phyloP scores from a whole-genome alignment of 23 tunicate species.

The Clavelina lepadiformis region DNA sequence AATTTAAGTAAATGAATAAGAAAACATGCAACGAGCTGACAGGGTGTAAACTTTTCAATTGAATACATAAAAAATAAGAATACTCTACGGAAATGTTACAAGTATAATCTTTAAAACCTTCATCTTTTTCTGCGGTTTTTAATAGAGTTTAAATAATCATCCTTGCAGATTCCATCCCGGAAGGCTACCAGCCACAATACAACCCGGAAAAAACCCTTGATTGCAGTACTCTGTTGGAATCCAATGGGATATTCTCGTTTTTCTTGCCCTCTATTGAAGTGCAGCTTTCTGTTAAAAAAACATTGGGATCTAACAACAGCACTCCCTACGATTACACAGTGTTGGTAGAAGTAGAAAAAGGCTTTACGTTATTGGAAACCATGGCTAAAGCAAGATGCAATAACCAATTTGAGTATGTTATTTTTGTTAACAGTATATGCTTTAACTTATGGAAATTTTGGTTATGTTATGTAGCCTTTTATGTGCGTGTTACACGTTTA shows the following conservation, averaged over 20 bases:
- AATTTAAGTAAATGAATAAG: too few relatives aligned
- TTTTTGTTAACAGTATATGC: too few relatives aligned
- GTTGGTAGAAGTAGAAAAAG: neutral
- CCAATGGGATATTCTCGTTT: neutral
- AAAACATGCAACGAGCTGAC: too few relatives aligned
- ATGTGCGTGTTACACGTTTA: too few relatives aligned
- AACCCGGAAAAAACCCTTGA: neutral
- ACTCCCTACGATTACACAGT: neutral
- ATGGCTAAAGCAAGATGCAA: conserved; percentile 5
- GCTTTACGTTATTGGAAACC: neutral
- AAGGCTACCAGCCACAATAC: neutral
- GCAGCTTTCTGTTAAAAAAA: neutral
- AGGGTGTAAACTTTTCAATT: too few relatives aligned
- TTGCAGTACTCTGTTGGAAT: neutral
- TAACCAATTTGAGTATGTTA: conserved; percentile 10
- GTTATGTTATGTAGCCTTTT: too few relatives aligned
- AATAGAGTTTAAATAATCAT: too few relatives aligned
- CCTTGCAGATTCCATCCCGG: neutral
- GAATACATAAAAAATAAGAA: too few relatives aligned
- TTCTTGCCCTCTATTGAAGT: neutral
- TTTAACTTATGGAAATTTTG: too few relatives aligned
- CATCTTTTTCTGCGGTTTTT: too few relatives aligned
- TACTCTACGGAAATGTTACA: too few relatives aligned
- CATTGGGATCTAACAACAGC: neutral
- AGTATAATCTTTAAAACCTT: too few relatives aligned